Percentiles rank a stretch among this genome's conserved stretches.
Evolutionary conservation across 2,888 invertebrate species (phyloP).

Genomic region (Trimorus sp.): DNA sequence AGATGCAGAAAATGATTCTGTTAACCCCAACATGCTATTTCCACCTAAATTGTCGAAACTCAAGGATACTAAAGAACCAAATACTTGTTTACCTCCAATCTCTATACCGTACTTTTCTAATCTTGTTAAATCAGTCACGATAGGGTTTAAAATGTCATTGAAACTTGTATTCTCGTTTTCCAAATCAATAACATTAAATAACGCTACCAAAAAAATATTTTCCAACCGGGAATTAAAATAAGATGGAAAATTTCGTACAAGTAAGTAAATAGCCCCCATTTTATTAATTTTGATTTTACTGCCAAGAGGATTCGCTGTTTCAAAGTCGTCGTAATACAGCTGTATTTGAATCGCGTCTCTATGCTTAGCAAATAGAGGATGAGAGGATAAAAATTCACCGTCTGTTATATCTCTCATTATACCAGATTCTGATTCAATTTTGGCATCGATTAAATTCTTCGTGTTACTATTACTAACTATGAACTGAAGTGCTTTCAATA

Average conservation of each 20-base stretch:
- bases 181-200: too few species aligned
- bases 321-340: slow-evolving; percentile 57
- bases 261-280: slow-evolving; percentile 54
- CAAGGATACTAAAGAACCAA: too few species aligned
- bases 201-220: slow-evolving; percentile 56
- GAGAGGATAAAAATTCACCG: slow-evolving; percentile 5
- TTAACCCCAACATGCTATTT: too few species aligned
- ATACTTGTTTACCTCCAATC: too few species aligned
- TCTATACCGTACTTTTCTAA: too few species aligned
- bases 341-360: slow-evolving; percentile 26
- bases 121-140: too few species aligned
- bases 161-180: too few species aligned
- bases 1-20: too few species aligned
- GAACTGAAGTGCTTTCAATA: slow-evolving; percentile 44
- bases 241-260: slow-evolving; percentile 52
- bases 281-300: slow-evolving; percentile 54
- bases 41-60: too few species aligned
- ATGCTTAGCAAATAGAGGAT: slow-evolving; percentile 23
- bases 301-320: slow-evolving; percentile 57
- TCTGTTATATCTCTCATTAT: slow-evolving; percentile 28
- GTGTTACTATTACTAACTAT: slow-evolving; percentile 5
- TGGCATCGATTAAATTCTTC: background rate
- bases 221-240: slow-evolving; percentile 56
- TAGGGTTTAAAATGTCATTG: too few species aligned
- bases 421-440: slow-evolving; percentile 18